Conservation (phyloP, 1,140 invertebrate genomes). For the Drosophila watanabei region DNA sequence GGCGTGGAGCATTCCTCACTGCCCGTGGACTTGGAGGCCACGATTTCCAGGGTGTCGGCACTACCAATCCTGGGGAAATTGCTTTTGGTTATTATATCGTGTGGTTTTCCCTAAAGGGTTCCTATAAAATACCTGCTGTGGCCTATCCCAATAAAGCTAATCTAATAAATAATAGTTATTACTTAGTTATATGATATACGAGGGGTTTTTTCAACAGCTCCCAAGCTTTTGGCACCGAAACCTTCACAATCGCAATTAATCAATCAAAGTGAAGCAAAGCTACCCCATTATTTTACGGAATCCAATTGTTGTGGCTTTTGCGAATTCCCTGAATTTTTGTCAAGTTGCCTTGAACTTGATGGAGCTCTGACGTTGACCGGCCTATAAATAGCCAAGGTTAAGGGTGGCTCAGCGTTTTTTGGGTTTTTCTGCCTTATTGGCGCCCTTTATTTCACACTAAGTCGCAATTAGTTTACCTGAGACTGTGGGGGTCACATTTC, state of each 20-base stretch:
- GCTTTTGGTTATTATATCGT: background rate
- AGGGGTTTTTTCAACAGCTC: background rate
- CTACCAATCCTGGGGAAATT: slow-evolving; percentile 74
- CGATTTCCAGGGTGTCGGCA: slow-evolving; percentile 81
- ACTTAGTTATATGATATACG: background rate
- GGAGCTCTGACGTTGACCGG: slow-evolving; percentile 24
- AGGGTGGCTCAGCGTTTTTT: slow-evolving; percentile 21
- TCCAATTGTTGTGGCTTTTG: slow-evolving; percentile 51
- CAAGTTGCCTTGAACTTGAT: slow-evolving; percentile 75
- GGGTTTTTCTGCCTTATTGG: slow-evolving; percentile 30
- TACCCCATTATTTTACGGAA: slow-evolving; percentile 33
- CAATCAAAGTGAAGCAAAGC: slow-evolving; percentile 35
- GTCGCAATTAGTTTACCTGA: slow-evolving; percentile 28
- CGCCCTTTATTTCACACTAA: slow-evolving; percentile 4
- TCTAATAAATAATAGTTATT: background rate
- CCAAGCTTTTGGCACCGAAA: background rate
- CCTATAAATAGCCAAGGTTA: slow-evolving; percentile 71
- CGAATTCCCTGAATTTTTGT: slow-evolving; percentile 42
- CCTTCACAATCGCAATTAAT: slow-evolving; percentile 40
- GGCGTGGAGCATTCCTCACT: slow-evolving; percentile 85
- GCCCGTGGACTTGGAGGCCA: slow-evolving; percentile 80
- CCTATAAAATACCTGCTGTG: background rate
- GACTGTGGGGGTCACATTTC: slow-evolving; percentile 15
- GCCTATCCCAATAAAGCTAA: background rate
- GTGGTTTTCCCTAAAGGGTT: background rate